phyloP scores from a whole-genome alignment of 2,113 vertebrate species.

The Taxidea taxus region DNA sequence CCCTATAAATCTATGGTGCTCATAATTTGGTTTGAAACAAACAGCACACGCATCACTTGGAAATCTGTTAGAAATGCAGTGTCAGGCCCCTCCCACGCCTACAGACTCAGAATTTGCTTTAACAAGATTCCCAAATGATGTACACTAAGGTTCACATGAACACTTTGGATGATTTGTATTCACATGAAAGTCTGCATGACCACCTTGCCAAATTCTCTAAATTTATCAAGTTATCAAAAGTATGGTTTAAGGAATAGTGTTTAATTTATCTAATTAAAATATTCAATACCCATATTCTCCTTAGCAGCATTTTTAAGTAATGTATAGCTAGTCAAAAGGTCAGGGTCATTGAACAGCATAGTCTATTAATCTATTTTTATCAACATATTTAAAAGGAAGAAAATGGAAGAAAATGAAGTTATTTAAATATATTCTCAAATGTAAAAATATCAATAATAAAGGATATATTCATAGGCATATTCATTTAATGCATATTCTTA shows the following conservation, averaged over 20 bases:
- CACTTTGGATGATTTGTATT: neutral
- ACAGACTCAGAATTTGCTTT: slow-evolving; percentile 14
- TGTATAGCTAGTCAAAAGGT: neutral
- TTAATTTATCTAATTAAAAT: slow-evolving; percentile 30
- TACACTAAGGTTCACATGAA: neutral
- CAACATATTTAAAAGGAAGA: neutral
- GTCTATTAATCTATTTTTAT: slow-evolving; percentile 8
- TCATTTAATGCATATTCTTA: neutral
- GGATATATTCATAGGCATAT: neutral
- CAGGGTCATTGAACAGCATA: neutral
- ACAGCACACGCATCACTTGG: neutral
- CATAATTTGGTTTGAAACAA: slow-evolving; percentile 24
- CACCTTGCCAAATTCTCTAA: slow-evolving; percentile 1
- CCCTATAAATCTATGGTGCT: neutral
- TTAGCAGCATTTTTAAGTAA: slow-evolving; percentile 43
- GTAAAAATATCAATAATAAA: neutral
- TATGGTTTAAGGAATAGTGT: neutral
- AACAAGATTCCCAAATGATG: slow-evolving; percentile 14
- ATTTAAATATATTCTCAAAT: slow-evolving; percentile 9
- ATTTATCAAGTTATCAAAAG: slow-evolving; percentile 35
- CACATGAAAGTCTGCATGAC: neutral
- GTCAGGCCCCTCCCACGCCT: neutral
- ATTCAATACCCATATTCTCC: neutral
- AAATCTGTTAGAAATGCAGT: slow-evolving; percentile 34
- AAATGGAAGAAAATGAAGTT: slow-evolving; percentile 24